Conservation (phyloP, 2,888 invertebrate genomes). For the Julus scanicus region DNA sequence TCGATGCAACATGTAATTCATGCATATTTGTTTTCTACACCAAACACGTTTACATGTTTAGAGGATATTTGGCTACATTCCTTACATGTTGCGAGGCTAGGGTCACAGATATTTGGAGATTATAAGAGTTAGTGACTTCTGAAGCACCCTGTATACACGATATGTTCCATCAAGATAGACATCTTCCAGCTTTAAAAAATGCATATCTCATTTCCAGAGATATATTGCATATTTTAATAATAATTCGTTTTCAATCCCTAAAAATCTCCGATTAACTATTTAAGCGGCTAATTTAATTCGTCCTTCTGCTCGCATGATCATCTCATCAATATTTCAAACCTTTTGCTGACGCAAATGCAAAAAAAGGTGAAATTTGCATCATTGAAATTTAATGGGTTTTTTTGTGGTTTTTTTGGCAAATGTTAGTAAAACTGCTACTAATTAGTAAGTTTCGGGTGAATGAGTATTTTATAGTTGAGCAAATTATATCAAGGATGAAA, state of each 20-base stretch:
- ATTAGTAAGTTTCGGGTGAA: background rate
- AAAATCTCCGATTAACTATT: conserved; percentile 11
- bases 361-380: conserved; percentile 16
- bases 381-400: conserved; percentile 13
- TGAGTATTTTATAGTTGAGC: too few relatives aligned
- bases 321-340: background rate
- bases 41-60: background rate
- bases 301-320: background rate
- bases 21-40: too few relatives aligned
- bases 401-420: background rate
- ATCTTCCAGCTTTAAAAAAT: background rate
- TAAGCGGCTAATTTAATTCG: conserved; percentile 15
- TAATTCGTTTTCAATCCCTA: background rate
- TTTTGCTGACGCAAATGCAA: background rate
- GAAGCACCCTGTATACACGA: too few relatives aligned
- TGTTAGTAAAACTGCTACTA: background rate
- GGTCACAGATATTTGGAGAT: too few relatives aligned
- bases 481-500: too few relatives aligned
- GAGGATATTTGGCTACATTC: background rate
- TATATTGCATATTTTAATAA: conserved; percentile 1
- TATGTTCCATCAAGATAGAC: too few relatives aligned
- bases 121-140: too few relatives aligned
- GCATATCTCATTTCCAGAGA: background rate
- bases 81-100: background rate
- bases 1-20: too few relatives aligned